Evolutionary conservation across 2,113 vertebrate genomes (phyloP), one percentile per base, ranked within the genome.

Genomic region (Poeciliopsis turrubarensis): DNA sequence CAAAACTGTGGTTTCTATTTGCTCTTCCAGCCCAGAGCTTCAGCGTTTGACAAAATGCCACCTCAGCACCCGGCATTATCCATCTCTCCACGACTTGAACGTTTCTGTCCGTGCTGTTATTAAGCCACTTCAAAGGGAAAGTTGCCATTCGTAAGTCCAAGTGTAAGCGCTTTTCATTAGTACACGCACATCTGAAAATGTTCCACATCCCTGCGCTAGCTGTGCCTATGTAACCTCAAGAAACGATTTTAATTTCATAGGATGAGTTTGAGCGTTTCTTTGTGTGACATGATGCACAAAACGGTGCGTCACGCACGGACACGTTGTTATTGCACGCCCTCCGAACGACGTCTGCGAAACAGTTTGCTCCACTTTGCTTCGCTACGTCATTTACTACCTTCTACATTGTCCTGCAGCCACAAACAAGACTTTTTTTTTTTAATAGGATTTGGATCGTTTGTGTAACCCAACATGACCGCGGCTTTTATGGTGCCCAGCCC

Each of bases 21-120:
- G 75, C 80, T 75, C 75, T 62, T 64, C 26, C 34, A 81, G 71
- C 80, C 54, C 30, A 44, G 62, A 77, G 83, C 75, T 85, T 29
- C 69, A 84, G 69, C 65, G 37, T 74, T 78, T 82, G 54, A 89
- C 79, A 86, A 89, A 89, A 39, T 68, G 72, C 85, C 39, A 84
- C 78, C 64, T 77, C 75, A 88, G 77, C 81, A 83, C 84, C 86
- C 47, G 9, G 62, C 51, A 69, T 70, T 74, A 77, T 88, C 10
- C 86, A 85, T 90, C 84, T 74, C 75, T 79, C 89, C 77, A 68
- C 74, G 62, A 51, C 69, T 37, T 27, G 34, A 77, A 75, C 64
- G 22, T 26, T 47, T 78, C 60, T 67, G 31, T 54, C 57, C 54
- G 29, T 57, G 9, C 37, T 75, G 19, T 73, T 70, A 85, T 72